Evolutionary conservation across 1,140 invertebrate species (phyloP).

Genomic region (Trachelipus rathkii): DNA sequence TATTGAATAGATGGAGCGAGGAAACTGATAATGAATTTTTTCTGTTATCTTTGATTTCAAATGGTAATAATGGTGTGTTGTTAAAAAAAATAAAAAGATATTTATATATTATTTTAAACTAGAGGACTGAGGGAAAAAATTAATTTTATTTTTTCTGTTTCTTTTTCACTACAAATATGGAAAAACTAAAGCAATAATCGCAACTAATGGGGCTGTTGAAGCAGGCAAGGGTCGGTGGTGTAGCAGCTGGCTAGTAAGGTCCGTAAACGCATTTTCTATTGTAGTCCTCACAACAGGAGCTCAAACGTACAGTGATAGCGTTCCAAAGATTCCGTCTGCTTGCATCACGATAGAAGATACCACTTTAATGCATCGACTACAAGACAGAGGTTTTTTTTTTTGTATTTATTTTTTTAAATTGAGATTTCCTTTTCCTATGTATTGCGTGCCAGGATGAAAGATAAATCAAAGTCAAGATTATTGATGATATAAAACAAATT

Average conservation of each 20-base stretch:
- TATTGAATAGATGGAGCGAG: no score
- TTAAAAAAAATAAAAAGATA: no score
- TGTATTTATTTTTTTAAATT: no score
- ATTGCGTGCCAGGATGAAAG: no score
- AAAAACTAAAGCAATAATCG: slow-evolving; percentile 53
- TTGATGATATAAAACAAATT: no score
- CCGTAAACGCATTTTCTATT: slow-evolving; percentile 69
- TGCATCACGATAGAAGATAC: slow-evolving; percentile 77
- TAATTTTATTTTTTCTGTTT: neutral
- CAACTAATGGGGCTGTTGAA: slow-evolving; percentile 56
- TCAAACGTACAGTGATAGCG: slow-evolving; percentile 59
- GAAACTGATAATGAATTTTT: no score
- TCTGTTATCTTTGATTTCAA: no score
- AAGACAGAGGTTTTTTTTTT: slow-evolving; percentile 55
- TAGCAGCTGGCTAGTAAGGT: slow-evolving; percentile 68
- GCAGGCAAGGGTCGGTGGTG: slow-evolving; percentile 66
- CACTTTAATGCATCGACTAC: slow-evolving; percentile 63
- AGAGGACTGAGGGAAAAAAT: neutral
- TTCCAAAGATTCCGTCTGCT: slow-evolving; percentile 70
- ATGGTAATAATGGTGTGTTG: no score
- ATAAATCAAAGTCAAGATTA: no score
- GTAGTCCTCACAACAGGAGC: slow-evolving; percentile 66
- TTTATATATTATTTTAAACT: no score
- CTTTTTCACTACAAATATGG: neutral
- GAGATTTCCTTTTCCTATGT: no score